A percentile compares a stretch with the other conserved stretches of the same genome.
Evolutionary conservation across 2,888 invertebrate species (phyloP).

Genomic region (Agrotis exclamationis): DNA sequence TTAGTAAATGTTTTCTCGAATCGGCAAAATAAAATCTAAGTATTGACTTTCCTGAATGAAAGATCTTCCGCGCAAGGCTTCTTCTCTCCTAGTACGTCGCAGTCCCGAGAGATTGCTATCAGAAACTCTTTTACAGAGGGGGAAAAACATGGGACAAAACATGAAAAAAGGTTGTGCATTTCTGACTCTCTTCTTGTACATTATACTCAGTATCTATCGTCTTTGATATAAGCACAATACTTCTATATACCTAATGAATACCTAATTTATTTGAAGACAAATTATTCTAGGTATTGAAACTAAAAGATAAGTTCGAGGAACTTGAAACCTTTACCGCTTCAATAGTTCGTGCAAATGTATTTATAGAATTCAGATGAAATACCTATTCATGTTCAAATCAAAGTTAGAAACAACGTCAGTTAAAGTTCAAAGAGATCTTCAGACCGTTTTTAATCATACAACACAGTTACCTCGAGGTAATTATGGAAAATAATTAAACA

Average conservation of each 20-base stretch:
- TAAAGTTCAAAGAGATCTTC: slow-evolving; percentile 10
- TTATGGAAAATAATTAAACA: not conserved
- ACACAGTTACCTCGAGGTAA: not conserved
- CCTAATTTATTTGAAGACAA: not conserved
- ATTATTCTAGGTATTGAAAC: not conserved
- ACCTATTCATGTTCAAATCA: not conserved
- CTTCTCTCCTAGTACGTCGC: not conserved
- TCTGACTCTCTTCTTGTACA: too few relatives aligned
- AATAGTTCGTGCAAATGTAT: slow-evolving; percentile 15
- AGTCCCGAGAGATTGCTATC: not conserved
- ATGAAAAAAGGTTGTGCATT: too few relatives aligned
- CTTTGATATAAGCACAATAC: not conserved
- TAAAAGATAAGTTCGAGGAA: slow-evolving; percentile 7
- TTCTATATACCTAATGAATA: not conserved
- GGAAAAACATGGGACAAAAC: not conserved
- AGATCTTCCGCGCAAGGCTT: slow-evolving; percentile 1
- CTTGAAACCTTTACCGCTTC: slow-evolving; percentile 8
- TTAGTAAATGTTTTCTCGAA: not conserved
- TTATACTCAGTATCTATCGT: too few relatives aligned
- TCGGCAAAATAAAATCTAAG: slow-evolving; percentile 1
- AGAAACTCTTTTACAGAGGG: slow-evolving; percentile 2
- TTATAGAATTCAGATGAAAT: slow-evolving; percentile 1
- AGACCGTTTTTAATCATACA: not conserved
- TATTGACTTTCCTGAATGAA: slow-evolving; percentile 3
- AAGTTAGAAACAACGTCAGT: not conserved